Conservation (phyloP, 2,113 vertebrate genomes). For the Sinocyclocheilus anophthalmus region DNA sequence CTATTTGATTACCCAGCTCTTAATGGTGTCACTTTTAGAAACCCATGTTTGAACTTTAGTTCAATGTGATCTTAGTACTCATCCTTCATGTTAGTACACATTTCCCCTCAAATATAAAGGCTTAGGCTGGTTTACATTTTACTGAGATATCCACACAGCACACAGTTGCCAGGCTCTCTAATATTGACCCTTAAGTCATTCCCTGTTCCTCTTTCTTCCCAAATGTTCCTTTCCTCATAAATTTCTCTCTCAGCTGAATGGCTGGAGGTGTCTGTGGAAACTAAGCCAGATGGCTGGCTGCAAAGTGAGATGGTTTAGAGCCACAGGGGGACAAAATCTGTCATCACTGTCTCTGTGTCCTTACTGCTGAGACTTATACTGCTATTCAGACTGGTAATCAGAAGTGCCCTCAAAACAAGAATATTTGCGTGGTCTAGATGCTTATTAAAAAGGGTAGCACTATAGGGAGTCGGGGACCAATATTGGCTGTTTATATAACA, state of each 20-base stretch:
- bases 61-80: background rate
- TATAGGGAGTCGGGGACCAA: too few relatives aligned
- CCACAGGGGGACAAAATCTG: conserved; percentile 31
- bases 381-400: background rate
- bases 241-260: conserved; percentile 27
- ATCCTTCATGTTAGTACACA: background rate
- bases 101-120: background rate
- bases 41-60: background rate
- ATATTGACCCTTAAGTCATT: conserved; percentile 17
- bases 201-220: background rate
- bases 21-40: background rate
- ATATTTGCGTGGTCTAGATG: background rate
- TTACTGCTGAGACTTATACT: background rate
- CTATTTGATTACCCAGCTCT: background rate
- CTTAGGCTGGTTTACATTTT: background rate
- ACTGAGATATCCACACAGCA: background rate
- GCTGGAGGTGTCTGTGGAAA: conserved; percentile 11
- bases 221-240: background rate
- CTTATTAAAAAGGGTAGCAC: background rate
- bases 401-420: background rate
- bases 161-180: conserved; percentile 18
- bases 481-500: too few relatives aligned
- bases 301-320: conserved; percentile 14
- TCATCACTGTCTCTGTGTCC: background rate
- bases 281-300: conserved; percentile 21